Evolutionary conservation across 2,888 invertebrate genomes (phyloP).

Genomic region (Drosophila hawaiiensis): DNA sequence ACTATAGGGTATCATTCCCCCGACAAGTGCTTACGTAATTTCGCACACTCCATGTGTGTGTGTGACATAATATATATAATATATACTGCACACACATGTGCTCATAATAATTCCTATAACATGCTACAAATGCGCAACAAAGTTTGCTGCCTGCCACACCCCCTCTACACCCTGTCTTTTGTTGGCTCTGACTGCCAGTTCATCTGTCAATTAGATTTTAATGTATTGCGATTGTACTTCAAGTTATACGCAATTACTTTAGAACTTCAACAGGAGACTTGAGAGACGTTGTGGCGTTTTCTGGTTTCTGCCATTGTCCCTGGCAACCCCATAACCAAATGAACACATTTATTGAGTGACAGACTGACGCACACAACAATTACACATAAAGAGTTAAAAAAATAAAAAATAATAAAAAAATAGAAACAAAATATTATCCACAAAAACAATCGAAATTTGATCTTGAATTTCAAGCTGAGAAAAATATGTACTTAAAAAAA

Average conservation of each 20-base stretch:
- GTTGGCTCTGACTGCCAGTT: constrained; percentile 54
- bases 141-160: constrained; percentile 2
- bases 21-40: constrained; percentile 74
- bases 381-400: constrained; percentile 25
- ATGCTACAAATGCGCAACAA: constrained; percentile 2
- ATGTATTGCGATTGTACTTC: constrained; percentile 77
- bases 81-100: neutral
- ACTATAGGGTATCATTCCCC: constrained; percentile 22
- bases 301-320: constrained; percentile 31
- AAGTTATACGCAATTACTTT: constrained; percentile 77
- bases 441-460: constrained; percentile 28
- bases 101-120: neutral
- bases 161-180: neutral
- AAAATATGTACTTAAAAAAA: neutral
- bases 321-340: constrained; percentile 36
- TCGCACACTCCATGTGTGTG: constrained; percentile 44
- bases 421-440: neutral
- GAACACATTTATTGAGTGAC: constrained; percentile 64
- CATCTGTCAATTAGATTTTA: constrained; percentile 79
- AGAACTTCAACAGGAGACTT: constrained; percentile 56
- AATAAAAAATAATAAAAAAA: neutral
- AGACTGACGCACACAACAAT: constrained; percentile 28
- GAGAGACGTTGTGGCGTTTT: constrained; percentile 25
- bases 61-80: constrained; percentile 11
- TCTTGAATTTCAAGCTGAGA: constrained; percentile 12